phyloP scores from a whole-genome alignment of 2,888 invertebrate genomes.

The Nyleta sp. region DNA sequence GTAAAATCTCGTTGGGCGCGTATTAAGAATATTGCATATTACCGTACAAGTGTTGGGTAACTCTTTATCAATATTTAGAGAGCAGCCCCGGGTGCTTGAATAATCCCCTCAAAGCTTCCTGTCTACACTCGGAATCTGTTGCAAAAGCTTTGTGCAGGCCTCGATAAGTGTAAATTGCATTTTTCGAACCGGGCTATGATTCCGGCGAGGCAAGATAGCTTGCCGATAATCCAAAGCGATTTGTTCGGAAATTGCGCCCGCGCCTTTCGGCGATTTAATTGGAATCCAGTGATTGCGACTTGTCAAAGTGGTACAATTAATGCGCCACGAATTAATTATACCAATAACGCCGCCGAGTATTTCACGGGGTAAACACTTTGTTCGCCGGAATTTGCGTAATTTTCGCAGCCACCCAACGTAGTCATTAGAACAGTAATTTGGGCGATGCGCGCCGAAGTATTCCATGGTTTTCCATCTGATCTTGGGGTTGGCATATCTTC shows the following conservation, averaged over 20 bases:
- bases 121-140: constrained; percentile 13
- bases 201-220: constrained; percentile 13
- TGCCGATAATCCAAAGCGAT: constrained; percentile 20
- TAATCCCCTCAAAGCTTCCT: constrained; percentile 51
- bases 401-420: background rate
- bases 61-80: constrained; percentile 58
- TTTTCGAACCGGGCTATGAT: constrained; percentile 32
- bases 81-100: constrained; percentile 37
- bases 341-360: constrained; percentile 1
- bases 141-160: constrained; percentile 23
- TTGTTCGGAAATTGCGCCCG: too few relatives aligned
- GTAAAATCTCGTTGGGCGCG: too few relatives aligned
- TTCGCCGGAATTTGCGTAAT: constrained; percentile 17
- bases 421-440: constrained; percentile 24
- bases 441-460: background rate
- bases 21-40: too few relatives aligned
- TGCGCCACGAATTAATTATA: constrained; percentile 8
- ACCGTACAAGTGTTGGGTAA: constrained; percentile 38
- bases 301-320: constrained; percentile 8
- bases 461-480: constrained; percentile 13
- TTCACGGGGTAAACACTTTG: constrained; percentile 6
- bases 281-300: background rate
- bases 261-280: constrained; percentile 17
- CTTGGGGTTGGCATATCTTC: constrained; percentile 35
- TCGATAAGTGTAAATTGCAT: constrained; percentile 51